Evolutionary conservation across 1,140 invertebrate species (phyloP).

Genomic region (Leptonema lineaticorne): DNA sequence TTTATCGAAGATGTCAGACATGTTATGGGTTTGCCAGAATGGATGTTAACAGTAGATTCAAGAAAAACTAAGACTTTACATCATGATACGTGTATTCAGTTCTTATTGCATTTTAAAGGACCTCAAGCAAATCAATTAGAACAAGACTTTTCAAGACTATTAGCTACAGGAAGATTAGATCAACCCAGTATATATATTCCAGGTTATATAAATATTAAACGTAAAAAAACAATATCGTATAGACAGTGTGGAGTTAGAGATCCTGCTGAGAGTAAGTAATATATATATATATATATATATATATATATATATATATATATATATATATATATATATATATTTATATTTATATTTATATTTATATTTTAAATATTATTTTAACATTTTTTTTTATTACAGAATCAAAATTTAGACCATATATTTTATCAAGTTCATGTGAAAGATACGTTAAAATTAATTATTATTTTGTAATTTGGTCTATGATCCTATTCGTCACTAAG

Average conservation of each 20-base stretch:
- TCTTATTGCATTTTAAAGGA: constrained; percentile 85
- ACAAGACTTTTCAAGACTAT: constrained; percentile 63
- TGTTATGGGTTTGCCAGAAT: constrained; percentile 84
- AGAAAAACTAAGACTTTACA: constrained; percentile 77
- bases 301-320: background rate
- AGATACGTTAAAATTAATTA: too few relatives aligned
- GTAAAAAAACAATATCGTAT: constrained; percentile 70
- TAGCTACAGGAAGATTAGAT: constrained; percentile 71
- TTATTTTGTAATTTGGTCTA: too few relatives aligned
- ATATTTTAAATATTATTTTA: background rate
- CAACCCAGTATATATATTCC: constrained; percentile 76
- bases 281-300: background rate
- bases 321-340: background rate
- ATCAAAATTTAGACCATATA: background rate
- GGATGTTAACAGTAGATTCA: constrained; percentile 85
- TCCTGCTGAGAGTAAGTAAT: constrained; percentile 60
- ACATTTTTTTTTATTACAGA: constrained; percentile 2
- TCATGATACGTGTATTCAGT: constrained; percentile 80
- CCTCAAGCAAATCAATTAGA: constrained; percentile 75
- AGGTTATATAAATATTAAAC: constrained; percentile 70
- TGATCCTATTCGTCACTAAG: too few relatives aligned
- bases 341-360: background rate
- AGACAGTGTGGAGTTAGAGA: constrained; percentile 72
- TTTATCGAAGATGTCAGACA: constrained; percentile 81
- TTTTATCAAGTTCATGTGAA: background rate